Base-by-base conservation (phyloP, 1,140 invertebrate genomes). In the Catajapyx aquilonaris region DNA sequence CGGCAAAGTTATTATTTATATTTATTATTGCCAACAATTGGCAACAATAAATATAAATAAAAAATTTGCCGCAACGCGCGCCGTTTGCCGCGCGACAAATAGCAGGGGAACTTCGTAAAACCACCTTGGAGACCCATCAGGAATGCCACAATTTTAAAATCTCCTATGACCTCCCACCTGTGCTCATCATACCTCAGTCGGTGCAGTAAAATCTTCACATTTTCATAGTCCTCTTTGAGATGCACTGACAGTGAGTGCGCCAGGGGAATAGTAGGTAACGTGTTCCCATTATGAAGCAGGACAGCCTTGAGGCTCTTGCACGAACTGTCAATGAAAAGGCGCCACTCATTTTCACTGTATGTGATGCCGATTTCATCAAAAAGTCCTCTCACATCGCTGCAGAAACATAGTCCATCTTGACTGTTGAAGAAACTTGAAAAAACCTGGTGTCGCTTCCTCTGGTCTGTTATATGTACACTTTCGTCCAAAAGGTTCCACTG, bases 201-300 rank as follows among this genome's bases (percentile, higher is more conserved):
- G 28, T 53, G 38, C 1, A 56, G 36, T 17, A 53, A 37, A 13
- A 31, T 46, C 44, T 50, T 48, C 7, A 53, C 35, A 30, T 41
- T 53, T 37, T 47, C 40, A 35, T 54, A 51, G 10, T 44, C 44
- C 45, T 56, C 46, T 44, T 55, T 48, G 5, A 56, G 38, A 28
- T 46, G 15, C 28, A 45, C 44, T 11, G 51, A 48, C n/a, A n/a
- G n/a, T n/a, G n/a, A n/a, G 31, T 54, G 47, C 35, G 42, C 49
- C 1, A 56, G 11, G 15, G 50, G 48, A 42, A 59, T n/a, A n/a
- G 48, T 51, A 10, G 46, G 41, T 38, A 46, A 49, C 34, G 39
- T 34, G 39, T 58, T 53, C 35, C 52, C 47, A 34, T 55, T 53
- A 32, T 56, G 48, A 2, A 54, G 36, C 10, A 57, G 36, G 11